Conservation (phyloP, 2,113 vertebrate genomes). For the Callorhinus ursinus region DNA sequence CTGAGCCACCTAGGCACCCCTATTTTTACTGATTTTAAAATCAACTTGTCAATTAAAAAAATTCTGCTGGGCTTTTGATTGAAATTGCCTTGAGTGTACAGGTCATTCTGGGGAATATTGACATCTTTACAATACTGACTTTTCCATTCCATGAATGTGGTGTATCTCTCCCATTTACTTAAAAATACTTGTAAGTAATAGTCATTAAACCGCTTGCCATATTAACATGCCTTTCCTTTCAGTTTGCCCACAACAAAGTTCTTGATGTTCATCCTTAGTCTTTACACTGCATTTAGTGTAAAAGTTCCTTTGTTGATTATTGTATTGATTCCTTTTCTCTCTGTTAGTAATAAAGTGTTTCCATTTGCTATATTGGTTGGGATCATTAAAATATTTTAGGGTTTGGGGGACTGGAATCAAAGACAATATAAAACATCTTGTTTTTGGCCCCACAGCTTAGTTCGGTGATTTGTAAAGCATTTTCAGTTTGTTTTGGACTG, state of each 20-base stretch:
- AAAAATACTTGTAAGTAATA: background rate
- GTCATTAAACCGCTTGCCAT: background rate
- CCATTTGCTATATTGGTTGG: background rate
- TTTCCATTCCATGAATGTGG: background rate
- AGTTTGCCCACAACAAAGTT: background rate
- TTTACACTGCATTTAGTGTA: background rate
- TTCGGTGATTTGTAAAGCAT: background rate
- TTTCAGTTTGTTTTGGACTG: background rate
- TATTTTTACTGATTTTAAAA: background rate
- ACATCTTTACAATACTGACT: background rate
- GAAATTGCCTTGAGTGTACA: background rate
- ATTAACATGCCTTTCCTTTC: background rate
- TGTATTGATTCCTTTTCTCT: background rate
- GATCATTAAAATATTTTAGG: background rate
- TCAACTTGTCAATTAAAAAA: background rate
- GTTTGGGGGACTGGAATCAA: background rate
- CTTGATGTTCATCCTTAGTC: background rate
- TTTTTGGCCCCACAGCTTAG: background rate
- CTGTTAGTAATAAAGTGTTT: background rate
- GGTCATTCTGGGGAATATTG: background rate
- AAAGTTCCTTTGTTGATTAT: background rate
- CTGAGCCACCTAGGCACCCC: too few relatives aligned
- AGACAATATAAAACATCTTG: background rate
- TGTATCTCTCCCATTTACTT: background rate
- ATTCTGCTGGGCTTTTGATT: background rate